Conservation (phyloP, 2,888 invertebrate genomes). For the Cryptophagus acutangulus region DNA sequence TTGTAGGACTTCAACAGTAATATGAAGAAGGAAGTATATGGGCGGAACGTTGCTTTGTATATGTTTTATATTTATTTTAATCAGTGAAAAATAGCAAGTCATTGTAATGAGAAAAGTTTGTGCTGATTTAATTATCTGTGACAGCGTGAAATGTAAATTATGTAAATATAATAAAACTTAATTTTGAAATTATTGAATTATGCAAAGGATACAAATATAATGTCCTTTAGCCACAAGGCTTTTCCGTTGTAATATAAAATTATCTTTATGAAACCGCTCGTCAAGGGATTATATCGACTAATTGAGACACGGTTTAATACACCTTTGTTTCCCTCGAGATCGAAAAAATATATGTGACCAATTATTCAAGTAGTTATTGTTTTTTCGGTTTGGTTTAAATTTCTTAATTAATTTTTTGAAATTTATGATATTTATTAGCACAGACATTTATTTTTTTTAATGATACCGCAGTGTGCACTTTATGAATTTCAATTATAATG, state of each 20-base stretch:
- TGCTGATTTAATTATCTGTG: conserved; percentile 37
- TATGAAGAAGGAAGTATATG: too few relatives aligned
- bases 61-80: too few relatives aligned
- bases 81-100: too few relatives aligned
- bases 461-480: too few relatives aligned
- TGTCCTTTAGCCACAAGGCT: conserved; percentile 14
- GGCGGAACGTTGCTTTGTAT: too few relatives aligned
- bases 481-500: too few relatives aligned
- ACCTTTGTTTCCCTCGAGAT: conserved; percentile 17
- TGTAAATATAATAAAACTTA: conserved; percentile 37
- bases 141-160: conserved; percentile 38
- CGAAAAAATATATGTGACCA: conserved; percentile 19
- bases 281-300: conserved; percentile 18
- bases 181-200: conserved; percentile 37
- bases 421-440: too few relatives aligned
- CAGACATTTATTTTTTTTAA: too few relatives aligned
- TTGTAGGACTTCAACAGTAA: too few relatives aligned
- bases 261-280: conserved; percentile 11
- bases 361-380: conserved; percentile 14
- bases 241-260: conserved; percentile 15
- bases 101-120: conserved; percentile 38
- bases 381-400: too few relatives aligned
- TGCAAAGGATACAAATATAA: conserved; percentile 31
- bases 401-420: too few relatives aligned
- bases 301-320: conserved; percentile 18